A percentile compares a stretch with the other conserved stretches of the same genome.
These are phyloP conservation scores for Aegotheles bennettii DNA, from an alignment of 2,113 vertebrate species.

Conservation along the genomic window DNA sequence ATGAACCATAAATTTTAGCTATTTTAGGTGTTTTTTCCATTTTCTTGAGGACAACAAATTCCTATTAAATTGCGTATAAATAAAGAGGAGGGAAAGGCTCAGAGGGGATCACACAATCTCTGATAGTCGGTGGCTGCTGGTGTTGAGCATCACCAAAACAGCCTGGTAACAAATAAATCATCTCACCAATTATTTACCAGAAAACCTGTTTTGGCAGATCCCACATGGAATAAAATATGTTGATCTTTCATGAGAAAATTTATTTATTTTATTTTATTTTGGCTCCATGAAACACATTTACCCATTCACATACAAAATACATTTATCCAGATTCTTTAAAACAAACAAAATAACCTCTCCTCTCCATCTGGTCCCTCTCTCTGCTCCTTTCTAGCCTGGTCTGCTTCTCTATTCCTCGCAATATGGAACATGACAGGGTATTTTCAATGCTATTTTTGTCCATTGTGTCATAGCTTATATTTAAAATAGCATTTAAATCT, in stretches of 20 bases:
- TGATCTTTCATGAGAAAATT: not conserved
- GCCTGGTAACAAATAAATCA: not conserved
- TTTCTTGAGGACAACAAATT: not conserved
- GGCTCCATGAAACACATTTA: constrained; percentile 14
- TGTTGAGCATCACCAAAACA: not conserved
- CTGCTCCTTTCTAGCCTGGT: constrained; percentile 63
- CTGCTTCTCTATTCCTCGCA: constrained; percentile 60
- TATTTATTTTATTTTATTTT: not conserved
- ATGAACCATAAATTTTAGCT: not conserved
- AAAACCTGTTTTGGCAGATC: constrained; percentile 18
- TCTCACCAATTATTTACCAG: not conserved
- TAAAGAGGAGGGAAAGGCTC: not conserved
- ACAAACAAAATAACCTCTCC: constrained; percentile 61
- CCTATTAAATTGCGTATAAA: not conserved
- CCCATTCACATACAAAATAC: constrained; percentile 19
- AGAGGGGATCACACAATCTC: not conserved
- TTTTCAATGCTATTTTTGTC: constrained; percentile 73
- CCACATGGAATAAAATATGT: not conserved
- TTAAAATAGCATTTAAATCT: constrained; percentile 73
- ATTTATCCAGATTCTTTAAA: constrained; percentile 43
- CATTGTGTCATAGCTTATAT: constrained; percentile 69
- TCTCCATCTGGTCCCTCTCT: constrained; percentile 55
- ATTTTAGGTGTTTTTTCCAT: not conserved
- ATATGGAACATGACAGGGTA: constrained; percentile 73
- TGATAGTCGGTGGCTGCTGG: not conserved